phyloP scores from a whole-genome alignment of 2,797 vertebrate genomes.

The Microcaecilia unicolor region DNA sequence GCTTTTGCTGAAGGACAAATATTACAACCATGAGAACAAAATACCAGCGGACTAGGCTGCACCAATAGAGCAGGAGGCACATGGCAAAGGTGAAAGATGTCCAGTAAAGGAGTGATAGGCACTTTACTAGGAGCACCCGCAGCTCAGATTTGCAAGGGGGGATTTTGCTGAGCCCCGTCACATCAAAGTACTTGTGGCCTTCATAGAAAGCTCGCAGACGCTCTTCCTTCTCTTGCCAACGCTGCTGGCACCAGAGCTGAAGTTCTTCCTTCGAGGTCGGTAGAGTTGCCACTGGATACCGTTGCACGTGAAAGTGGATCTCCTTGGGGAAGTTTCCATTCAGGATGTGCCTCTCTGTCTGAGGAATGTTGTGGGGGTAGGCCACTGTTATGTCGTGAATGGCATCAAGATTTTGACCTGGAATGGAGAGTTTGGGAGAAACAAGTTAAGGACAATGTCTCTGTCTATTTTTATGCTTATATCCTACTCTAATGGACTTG shows the following conservation, averaged over 20 bases:
- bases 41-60: conserved; percentile 66
- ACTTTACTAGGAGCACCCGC: conserved; percentile 74
- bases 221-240: conserved; percentile 88
- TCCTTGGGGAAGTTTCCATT: conserved; percentile 81
- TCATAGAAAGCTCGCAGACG: conserved; percentile 77
- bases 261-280: conserved; percentile 63
- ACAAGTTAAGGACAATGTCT: background rate
- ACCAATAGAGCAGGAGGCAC: conserved; percentile 66
- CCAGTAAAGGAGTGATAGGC: conserved; percentile 82
- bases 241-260: conserved; percentile 81
- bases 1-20: conserved; percentile 69
- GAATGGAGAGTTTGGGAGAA: conserved; percentile 1
- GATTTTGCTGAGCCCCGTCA: conserved; percentile 47
- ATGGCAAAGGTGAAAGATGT: conserved; percentile 63
- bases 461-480: background rate
- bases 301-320: conserved; percentile 88
- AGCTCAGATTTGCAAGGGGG: conserved; percentile 89
- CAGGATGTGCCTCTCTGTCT: conserved; percentile 87
- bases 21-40: conserved; percentile 56
- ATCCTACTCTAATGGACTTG: too few species aligned
- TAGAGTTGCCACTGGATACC: conserved; percentile 67
- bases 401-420: conserved; percentile 87
- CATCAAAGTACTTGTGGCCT: conserved; percentile 58
- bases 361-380: conserved; percentile 89
- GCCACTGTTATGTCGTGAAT: conserved; percentile 94